Base-by-base conservation (phyloP, 2,888 invertebrate genomes). In the Artemia sp. region DNA sequence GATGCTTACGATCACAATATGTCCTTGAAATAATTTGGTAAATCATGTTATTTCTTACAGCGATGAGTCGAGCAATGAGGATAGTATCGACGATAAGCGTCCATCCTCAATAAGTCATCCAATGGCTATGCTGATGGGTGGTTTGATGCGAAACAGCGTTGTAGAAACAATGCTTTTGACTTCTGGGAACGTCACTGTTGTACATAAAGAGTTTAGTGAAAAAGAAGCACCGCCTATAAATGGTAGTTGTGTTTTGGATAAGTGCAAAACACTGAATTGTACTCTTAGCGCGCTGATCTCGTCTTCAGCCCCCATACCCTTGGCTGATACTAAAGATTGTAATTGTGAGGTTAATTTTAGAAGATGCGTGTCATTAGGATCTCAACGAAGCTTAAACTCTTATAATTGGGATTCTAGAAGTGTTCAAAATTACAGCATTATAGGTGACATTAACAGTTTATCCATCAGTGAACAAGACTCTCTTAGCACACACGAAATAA, bases 91-190 rank as follows among this genome's bases (percentile, higher is more conserved):
- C 64, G 64, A 24, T 10, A 58, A 58, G 24, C 64, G 14, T 24
- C 64, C 64, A n/a, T n/a, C 64, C n/a, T 58, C 64, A 24, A 58
- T 58, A n/a, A 58, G 64, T 24, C 64, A 58, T 24, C 64, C 64
- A 10, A 58, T 58, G 64, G 64, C 64, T 58, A 58, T 58, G 64
- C 64, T 58, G n/a, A 58, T 58, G 64, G 64, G 64, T n/a, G 64
- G 64, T 8, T 10, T 58, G 64, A 58, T 58, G 64, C 64, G 64
- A 10, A 58, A 58, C 10, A 58, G 64, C 64, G 64, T 58, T 58
- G 64, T 58, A n/a, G 64, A 58, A 24, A 58, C 64, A n/a, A 58
- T 58, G 64, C 64, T 58, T 24, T 24, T 58, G 14, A 58, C 64
- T 24, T 58, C 64, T 19, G 64, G 64, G 24, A 58, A 58, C 64